A percentile compares a stretch with the other conserved stretches of the same genome.
Conservation (phyloP, 2,113 vertebrate genomes). For the Amphiprion percula region DNA sequence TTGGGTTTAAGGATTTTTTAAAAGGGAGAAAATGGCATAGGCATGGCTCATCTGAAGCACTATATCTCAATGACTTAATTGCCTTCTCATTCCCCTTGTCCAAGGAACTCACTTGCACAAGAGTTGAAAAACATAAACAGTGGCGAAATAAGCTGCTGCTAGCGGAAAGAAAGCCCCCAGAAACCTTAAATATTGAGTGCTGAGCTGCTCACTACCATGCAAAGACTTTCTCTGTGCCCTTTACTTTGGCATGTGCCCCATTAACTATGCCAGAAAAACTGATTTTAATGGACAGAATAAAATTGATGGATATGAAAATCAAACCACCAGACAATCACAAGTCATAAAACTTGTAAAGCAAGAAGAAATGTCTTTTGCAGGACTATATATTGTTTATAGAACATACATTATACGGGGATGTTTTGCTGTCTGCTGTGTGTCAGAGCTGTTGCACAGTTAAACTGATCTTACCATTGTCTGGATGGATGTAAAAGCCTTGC, state of each 20-base stretch:
- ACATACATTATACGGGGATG: not conserved
- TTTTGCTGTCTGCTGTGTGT: slow-evolving; percentile 1
- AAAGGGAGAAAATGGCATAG: slow-evolving; percentile 40
- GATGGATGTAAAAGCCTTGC: slow-evolving; percentile 87
- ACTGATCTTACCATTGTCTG: slow-evolving; percentile 86
- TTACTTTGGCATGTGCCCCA: slow-evolving; percentile 29
- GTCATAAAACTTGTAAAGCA: slow-evolving; percentile 28
- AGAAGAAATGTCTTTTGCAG: slow-evolving; percentile 31
- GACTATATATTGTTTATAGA: not conserved
- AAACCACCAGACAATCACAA: slow-evolving; percentile 35
- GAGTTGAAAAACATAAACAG: slow-evolving; percentile 37
- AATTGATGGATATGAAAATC: slow-evolving; percentile 36
- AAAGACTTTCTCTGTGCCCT: slow-evolving; percentile 18
- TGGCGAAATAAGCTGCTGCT: slow-evolving; percentile 34
- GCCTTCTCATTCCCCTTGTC: slow-evolving; percentile 5
- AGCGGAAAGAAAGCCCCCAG: slow-evolving; percentile 33
- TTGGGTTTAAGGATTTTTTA: slow-evolving; percentile 28
- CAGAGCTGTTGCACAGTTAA: not conserved
- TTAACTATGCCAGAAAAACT: slow-evolving; percentile 46
- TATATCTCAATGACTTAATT: slow-evolving; percentile 35
- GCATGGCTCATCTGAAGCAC: slow-evolving; percentile 33
- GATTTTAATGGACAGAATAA: slow-evolving; percentile 36
- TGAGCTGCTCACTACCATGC: slow-evolving; percentile 33
- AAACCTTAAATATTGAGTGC: slow-evolving; percentile 21
- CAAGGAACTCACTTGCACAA: slow-evolving; percentile 17